Evolutionary conservation across 2,113 vertebrate genomes (phyloP), one percentile per base, ranked within the genome.

Genomic region (Siniperca knerii): DNA sequence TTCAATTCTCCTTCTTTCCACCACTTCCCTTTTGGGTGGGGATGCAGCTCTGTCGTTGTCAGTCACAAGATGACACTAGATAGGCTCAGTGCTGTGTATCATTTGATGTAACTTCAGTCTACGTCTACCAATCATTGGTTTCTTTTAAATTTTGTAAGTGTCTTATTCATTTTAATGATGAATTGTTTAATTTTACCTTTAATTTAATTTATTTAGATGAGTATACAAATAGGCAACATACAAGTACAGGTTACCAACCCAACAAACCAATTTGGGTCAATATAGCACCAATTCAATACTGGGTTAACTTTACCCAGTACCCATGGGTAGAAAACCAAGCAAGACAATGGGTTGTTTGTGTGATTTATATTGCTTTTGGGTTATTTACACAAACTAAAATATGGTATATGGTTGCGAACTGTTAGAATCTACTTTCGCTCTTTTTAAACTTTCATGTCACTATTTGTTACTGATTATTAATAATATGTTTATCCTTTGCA

Each of bases 1-100:
- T 90, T 67, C 92, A 87, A 77, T 91, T 92, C 88, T 88, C 42
- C 12, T 86, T 90, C 16, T 86, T 77, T 74, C 20, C 10, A 64
- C 48, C 81, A 87, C 90, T 92, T 94, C 93, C 85, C 74, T 65
- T 86, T 86, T 35, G 40, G 7, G 50, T 61, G 78, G 44, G 58
- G 42, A 46, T 5, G 13, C 67, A 66, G 54, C 46, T 37, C 8
- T 71, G 21, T 55, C 29, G 52, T 10, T 76, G 40, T 54, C 35
- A 84, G 48, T 23, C 25, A 81, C n/a, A 79, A 52, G 20, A 67
- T 71, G 23, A 33, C 50, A 40, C 11, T 18, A 23, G 18, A 67
- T 20, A 40, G 2, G 6, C 13, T 55, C 4, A 18, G 42, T 5
- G 0, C 6, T 57, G 33, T 37, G 23, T 9, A 6, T 62, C 8